Evolutionary conservation across 2,113 vertebrate species (phyloP).

Genomic region (Colistium nudipinnis): DNA sequence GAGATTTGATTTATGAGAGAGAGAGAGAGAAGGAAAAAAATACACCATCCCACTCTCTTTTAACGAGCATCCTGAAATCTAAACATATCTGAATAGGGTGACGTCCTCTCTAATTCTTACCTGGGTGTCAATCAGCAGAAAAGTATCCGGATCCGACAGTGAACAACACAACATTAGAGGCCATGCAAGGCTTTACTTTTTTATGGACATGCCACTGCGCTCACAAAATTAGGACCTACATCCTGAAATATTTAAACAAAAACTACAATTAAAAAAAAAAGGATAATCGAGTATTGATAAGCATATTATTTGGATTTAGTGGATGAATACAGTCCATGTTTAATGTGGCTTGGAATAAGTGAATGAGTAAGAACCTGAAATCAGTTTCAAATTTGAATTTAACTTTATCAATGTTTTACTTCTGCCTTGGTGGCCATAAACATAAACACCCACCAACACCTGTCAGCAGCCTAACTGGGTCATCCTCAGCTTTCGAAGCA

Average conservation of each 20-base stretch:
- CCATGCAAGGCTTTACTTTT: no score
- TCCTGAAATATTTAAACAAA: not conserved
- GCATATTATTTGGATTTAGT: not conserved
- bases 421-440: no score
- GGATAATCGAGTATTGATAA: no score
- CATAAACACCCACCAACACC: not conserved
- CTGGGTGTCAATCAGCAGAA: no score
- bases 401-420: not conserved
- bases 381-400: not conserved
- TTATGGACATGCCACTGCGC: no score
- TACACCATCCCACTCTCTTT: conserved; percentile 41
- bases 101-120: no score
- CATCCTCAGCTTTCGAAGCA: not conserved
- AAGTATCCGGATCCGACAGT: no score
- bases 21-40: not conserved
- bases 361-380: not conserved
- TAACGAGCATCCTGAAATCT: conserved; percentile 45
- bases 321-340: not conserved
- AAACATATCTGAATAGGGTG: conserved; percentile 62
- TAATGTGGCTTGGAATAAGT: not conserved
- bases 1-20: conserved; percentile 75
- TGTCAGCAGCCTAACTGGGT: not conserved
- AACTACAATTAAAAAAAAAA: not conserved
- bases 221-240: not conserved
- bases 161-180: no score